Conservation (phyloP, 2,797 vertebrate species). For the Chiroxiphia lanceolata region DNA sequence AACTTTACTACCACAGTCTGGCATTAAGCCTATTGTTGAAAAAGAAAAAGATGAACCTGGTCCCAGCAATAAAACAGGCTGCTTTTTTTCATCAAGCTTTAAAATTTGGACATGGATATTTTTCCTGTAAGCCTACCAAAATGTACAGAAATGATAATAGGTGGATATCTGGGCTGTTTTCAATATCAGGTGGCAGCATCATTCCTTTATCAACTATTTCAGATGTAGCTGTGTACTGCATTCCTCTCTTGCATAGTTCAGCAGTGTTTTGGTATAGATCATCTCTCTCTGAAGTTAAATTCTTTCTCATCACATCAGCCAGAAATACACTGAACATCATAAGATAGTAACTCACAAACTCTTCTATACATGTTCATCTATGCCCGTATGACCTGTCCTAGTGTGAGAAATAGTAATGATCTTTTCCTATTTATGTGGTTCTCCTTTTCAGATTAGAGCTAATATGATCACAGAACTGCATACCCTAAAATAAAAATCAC, state of each 20-base stretch:
- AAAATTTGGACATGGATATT: neutral
- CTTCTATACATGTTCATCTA: neutral
- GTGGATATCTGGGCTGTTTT: neutral
- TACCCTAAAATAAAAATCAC: neutral
- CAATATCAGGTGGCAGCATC: neutral
- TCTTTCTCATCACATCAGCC: neutral
- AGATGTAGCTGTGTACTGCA: neutral
- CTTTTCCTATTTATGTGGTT: neutral
- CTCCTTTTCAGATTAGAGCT: neutral
- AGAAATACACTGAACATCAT: neutral
- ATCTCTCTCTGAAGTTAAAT: neutral
- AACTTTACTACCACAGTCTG: neutral
- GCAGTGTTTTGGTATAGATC: neutral
- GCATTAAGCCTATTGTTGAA: neutral
- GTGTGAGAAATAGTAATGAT: neutral
- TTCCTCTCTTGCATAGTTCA: neutral
- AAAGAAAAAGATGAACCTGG: neutral
- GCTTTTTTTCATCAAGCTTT: neutral
- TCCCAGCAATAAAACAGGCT: neutral
- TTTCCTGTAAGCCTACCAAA: neutral
- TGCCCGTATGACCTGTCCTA: neutral
- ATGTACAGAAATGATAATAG: neutral
- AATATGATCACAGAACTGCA: neutral
- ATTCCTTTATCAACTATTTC: neutral
- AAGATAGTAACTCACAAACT: neutral